These are phyloP conservation scores for Ptychoptera contaminata DNA, from an alignment of 2,888 invertebrate genomes.

Conservation along the genomic window DNA sequence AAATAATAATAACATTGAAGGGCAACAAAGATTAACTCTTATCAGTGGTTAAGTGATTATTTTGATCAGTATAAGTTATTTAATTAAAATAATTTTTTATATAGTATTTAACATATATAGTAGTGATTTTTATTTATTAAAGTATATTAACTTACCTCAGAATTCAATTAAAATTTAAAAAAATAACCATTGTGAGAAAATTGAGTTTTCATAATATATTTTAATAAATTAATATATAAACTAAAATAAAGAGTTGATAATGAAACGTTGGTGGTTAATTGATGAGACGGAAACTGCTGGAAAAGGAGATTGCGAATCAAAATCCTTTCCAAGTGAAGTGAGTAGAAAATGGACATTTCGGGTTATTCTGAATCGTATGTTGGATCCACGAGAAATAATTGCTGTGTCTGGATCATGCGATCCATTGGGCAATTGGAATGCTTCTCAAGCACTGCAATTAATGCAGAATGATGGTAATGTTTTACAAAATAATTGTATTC, in stretches of 20 bases:
- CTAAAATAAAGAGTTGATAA: conserved; percentile 23
- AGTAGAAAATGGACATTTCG: conserved; percentile 35
- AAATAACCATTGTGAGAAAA: background rate
- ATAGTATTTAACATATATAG: too few relatives aligned
- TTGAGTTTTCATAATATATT: background rate
- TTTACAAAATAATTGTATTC: background rate
- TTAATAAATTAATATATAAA: background rate
- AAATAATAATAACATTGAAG: too few relatives aligned
- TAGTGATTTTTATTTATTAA: too few relatives aligned
- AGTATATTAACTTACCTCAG: too few relatives aligned
- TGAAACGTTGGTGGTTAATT: conserved; percentile 52
- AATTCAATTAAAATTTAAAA: too few relatives aligned
- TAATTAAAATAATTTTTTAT: too few relatives aligned
- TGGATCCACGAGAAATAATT: conserved; percentile 45
- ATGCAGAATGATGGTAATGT: conserved; percentile 28
- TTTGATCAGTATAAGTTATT: too few relatives aligned
- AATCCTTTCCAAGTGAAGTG: background rate
- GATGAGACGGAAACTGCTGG: conserved; percentile 34
- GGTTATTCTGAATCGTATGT: conserved; percentile 32
- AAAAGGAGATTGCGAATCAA: conserved; percentile 22
- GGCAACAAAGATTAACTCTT: too few relatives aligned
- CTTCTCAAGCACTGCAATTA: conserved; percentile 40
- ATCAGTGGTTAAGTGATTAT: too few relatives aligned
- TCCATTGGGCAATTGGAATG: conserved; percentile 57
- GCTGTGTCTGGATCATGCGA: conserved; percentile 53